Conservation (phyloP, 2,113 vertebrate species). For the Macrotis lagotis region DNA sequence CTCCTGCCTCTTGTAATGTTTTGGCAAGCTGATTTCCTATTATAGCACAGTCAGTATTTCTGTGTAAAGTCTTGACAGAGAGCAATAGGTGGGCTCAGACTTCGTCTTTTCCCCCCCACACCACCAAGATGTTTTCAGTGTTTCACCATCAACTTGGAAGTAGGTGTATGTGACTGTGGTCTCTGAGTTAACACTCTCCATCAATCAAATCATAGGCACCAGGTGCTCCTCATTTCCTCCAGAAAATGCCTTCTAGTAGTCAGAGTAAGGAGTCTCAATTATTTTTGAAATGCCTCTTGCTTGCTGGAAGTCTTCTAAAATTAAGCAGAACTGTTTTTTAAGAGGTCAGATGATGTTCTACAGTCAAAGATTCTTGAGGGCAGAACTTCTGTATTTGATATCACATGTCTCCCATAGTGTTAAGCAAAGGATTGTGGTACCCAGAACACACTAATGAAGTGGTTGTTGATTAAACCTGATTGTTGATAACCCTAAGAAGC, state of each 20-base stretch:
- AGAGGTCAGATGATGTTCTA: not conserved
- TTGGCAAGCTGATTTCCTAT: constrained; percentile 79
- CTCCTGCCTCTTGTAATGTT: constrained; percentile 75
- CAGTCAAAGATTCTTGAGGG: not conserved
- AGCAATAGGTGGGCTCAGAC: constrained; percentile 65
- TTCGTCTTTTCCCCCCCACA: constrained; percentile 30
- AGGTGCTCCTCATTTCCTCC: not conserved
- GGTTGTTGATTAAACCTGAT: not conserved
- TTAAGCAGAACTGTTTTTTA: not conserved
- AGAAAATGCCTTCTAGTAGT: not conserved
- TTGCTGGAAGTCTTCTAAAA: constrained; percentile 5
- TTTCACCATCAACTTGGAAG: constrained; percentile 38
- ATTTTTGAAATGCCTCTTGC: not conserved
- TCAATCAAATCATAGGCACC: not conserved
- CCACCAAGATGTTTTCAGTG: constrained; percentile 44
- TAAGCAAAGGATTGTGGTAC: not conserved
- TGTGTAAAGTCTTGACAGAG: constrained; percentile 78
- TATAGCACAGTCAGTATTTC: constrained; percentile 77
- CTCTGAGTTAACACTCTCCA: not conserved
- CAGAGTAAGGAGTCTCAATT: not conserved
- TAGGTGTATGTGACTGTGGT: not conserved
- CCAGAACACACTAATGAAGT: not conserved
- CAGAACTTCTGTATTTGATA: not conserved
- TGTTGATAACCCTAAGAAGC: too few species aligned
- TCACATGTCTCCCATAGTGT: not conserved